Conservation (phyloP, 2,797 vertebrate genomes). For the Miichthys miiuy region DNA sequence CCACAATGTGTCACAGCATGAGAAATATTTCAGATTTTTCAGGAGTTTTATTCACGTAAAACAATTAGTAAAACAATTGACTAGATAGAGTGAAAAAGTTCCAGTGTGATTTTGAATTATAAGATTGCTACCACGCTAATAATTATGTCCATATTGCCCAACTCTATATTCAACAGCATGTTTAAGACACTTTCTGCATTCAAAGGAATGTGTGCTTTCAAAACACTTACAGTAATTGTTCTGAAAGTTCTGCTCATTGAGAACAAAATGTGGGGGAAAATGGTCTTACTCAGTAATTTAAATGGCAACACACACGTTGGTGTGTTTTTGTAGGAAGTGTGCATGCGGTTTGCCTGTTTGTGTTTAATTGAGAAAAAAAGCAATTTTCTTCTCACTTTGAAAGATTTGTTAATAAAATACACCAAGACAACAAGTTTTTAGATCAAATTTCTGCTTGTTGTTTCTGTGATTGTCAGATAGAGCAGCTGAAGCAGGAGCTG, state of each 20-base stretch:
- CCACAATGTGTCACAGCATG: neutral
- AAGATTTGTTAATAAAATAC: neutral
- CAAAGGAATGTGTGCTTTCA: slow-evolving; percentile 1
- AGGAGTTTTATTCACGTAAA: neutral
- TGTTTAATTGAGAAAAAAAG: slow-evolving; percentile 5
- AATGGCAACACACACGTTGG: neutral
- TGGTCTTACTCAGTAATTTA: neutral
- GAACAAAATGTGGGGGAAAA: neutral
- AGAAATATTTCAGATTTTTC: neutral
- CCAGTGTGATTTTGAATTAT: neutral
- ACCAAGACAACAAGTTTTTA: slow-evolving; percentile 11
- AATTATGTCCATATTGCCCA: neutral
- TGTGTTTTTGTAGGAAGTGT: neutral
- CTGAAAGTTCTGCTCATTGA: slow-evolving; percentile 8
- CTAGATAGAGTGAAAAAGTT: neutral
- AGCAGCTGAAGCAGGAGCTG: slow-evolving; percentile 96
- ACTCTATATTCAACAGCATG: neutral
- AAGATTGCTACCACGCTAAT: neutral
- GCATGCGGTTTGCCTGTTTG: slow-evolving; percentile 12
- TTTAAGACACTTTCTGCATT: slow-evolving; percentile 5
- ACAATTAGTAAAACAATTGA: too few relatives aligned
- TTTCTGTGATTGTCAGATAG: slow-evolving; percentile 86
- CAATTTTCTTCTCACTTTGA: neutral
- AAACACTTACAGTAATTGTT: slow-evolving; percentile 7
- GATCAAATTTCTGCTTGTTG: slow-evolving; percentile 17